Evolutionary conservation across 2,888 invertebrate genomes (phyloP).

Genomic region (Caenorhabditis uteleia): DNA sequence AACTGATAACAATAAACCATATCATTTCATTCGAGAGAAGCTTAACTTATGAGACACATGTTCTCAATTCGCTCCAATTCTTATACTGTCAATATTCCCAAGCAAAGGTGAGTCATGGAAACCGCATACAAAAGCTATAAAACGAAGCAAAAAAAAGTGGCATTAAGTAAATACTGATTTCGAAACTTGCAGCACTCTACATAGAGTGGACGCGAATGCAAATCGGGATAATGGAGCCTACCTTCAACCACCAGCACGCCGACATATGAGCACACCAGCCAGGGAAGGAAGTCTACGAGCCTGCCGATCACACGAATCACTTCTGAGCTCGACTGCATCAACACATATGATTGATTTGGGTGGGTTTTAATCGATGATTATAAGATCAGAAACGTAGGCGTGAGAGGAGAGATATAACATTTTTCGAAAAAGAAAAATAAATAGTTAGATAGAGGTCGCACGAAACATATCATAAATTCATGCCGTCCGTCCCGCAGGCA

Average conservation of each 20-base stretch:
- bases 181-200: constrained; percentile 40
- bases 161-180: background rate
- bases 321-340: constrained; percentile 61
- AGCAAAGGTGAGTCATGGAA: constrained; percentile 24
- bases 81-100: constrained; percentile 32
- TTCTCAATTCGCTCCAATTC: constrained; percentile 36
- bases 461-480: too few species aligned
- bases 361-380: too few species aligned
- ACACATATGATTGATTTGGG: constrained; percentile 67
- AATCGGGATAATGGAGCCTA: constrained; percentile 20
- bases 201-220: constrained; percentile 39
- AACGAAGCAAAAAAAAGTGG: too few species aligned
- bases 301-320: constrained; percentile 66
- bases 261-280: constrained; percentile 37
- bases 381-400: too few species aligned
- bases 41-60: constrained; percentile 21
- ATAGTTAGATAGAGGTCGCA: too few species aligned
- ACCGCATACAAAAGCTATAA: too few species aligned
- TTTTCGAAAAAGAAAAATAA: too few species aligned
- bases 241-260: constrained; percentile 28
- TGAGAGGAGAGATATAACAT: too few species aligned
- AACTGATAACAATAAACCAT: too few species aligned
- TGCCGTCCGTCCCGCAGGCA: too few species aligned
- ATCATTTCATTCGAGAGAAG: too few species aligned
- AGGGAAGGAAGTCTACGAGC: constrained; percentile 48